phyloP scores from a whole-genome alignment of 2,113 vertebrate species.

The Zapus hudsonius region DNA sequence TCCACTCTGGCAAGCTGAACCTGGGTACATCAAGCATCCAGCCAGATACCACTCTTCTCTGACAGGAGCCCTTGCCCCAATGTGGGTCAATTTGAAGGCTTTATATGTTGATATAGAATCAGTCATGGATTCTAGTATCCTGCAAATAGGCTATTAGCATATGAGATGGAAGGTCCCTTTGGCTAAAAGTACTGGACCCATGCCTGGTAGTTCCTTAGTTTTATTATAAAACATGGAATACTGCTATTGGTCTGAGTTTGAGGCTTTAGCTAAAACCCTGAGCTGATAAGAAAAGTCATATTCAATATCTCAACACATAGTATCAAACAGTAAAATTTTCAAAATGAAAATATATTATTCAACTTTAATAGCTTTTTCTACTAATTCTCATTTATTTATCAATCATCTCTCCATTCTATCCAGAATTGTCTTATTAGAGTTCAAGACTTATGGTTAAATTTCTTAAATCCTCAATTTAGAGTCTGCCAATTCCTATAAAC shows the following conservation, averaged over 20 bases:
- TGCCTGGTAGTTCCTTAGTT: background rate
- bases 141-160: background rate
- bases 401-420: background rate
- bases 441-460: background rate
- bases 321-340: background rate
- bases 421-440: background rate
- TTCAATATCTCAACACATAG: background rate
- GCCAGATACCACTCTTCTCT: background rate
- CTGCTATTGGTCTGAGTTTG: background rate
- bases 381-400: background rate
- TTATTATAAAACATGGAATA: background rate
- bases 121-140: background rate
- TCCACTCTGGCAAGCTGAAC: background rate
- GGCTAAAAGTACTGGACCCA: background rate
- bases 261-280: slow-evolving; percentile 20
- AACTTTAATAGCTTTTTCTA: background rate
- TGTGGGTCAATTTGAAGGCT: background rate
- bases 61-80: background rate
- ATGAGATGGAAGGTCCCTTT: background rate
- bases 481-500: background rate
- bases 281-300: slow-evolving; percentile 34
- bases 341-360: slow-evolving; percentile 9
- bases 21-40: background rate
- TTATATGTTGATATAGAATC: background rate
- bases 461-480: background rate